Base-by-base conservation (phyloP, 2,113 vertebrate species). In the Oncorhynchus clarkii region DNA sequence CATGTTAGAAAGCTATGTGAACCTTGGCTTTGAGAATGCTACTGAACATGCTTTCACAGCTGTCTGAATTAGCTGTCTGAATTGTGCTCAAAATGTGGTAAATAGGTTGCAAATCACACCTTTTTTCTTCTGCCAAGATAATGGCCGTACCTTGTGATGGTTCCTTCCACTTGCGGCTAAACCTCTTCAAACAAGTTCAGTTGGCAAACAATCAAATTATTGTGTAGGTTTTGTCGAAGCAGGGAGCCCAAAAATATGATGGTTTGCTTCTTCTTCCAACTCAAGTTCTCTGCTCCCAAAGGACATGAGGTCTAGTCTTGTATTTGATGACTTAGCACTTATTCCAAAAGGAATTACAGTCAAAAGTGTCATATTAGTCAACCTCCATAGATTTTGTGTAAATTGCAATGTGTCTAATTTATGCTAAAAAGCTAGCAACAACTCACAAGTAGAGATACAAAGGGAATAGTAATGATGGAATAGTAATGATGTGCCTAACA, bases 11-110 rank as follows among this genome's bases (percentile, higher is more conserved):
- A 87, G 83, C 73, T 86, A 86, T 87, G 85, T 76, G 79, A 89
- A 70, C 72, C 68, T 78, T 88, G 84, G 85, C 83, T 84, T 78
- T 78, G 77, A 54, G 71, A 62, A 62, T 79, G 70, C 68, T 86
- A 84, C 81, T 78, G 77, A 86, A 86, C 87, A 84, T 75, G 80
- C 82, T 87, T 87, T 83, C 82, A 86, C 85, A 18, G 81, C 83
- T 72, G 77, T 86, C 87, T 77, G 66, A 80, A 72, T 31, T 59
- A 79, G 66, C 22, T 24, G 22, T 24, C 22, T 24, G 22, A 24
- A 80, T 34, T 24, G 54, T 73, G 80, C 59, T 60, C 12, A 60
- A 60, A 20, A 22, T n/a, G 16, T 8, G 8, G 18, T 60, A 60
- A 60, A 60, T 60, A 60, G 59, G n/a, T 22, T 82, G 72, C 77